phyloP scores from a whole-genome alignment of 2,888 invertebrate species.

The Bruchidius siliquastri region DNA sequence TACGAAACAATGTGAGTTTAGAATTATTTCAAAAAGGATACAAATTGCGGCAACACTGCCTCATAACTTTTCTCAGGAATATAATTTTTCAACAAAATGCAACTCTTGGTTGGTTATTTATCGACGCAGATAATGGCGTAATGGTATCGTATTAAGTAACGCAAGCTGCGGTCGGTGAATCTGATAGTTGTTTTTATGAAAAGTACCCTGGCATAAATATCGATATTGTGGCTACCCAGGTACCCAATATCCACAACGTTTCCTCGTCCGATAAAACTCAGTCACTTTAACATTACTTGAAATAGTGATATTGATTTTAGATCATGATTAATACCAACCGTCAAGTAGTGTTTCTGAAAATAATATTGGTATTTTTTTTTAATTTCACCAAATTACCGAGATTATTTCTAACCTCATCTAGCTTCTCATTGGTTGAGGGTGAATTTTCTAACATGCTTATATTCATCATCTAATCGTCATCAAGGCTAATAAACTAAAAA shows the following conservation, averaged over 20 bases:
- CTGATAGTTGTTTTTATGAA: neutral
- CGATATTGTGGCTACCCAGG: neutral
- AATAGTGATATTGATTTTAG: no score
- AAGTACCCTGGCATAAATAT: neutral
- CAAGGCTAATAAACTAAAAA: no score
- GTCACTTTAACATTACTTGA: neutral
- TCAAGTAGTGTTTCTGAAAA: no score
- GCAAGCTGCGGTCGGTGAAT: neutral
- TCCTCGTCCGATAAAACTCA: neutral
- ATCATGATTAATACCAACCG: no score
- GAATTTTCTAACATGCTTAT: no score
- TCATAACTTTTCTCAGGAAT: neutral
- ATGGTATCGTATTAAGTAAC: neutral
- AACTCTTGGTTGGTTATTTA: neutral
- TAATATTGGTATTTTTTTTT: no score
- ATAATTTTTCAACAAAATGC: neutral
- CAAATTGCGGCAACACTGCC: neutral
- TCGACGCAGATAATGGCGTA: neutral
- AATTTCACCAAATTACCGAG: no score
- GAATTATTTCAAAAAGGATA: no score
- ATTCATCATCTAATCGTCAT: no score
- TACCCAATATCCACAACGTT: neutral
- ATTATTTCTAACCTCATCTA: no score
- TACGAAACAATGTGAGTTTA: no score
- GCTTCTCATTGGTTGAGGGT: no score